Percentiles rank a stretch among this genome's conserved stretches.
phyloP scores from a whole-genome alignment of 2,888 invertebrate genomes.

The Ernsta delagoae region DNA sequence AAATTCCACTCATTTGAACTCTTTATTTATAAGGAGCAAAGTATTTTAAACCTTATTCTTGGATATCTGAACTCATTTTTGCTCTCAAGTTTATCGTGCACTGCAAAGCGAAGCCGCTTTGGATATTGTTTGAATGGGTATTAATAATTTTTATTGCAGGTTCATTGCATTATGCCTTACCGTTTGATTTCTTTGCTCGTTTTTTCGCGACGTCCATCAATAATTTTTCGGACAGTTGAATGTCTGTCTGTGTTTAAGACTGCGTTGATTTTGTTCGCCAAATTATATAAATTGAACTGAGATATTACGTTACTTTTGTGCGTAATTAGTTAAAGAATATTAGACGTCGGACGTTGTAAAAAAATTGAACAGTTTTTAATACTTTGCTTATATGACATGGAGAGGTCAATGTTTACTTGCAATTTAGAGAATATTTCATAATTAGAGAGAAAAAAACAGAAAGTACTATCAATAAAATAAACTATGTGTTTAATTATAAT shows the following conservation, averaged over 20 bases:
- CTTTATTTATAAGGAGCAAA: conserved; percentile 69
- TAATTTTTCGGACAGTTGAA: conserved; percentile 77
- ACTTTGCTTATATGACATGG: too few species aligned
- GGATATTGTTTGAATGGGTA: conserved; percentile 70
- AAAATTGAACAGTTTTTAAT: conserved; percentile 29
- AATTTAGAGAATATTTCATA: conserved; percentile 5
- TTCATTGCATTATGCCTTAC: conserved; percentile 73
- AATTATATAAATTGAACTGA: conserved; percentile 67
- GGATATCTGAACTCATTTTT: conserved; percentile 62
- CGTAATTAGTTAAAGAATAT: too few species aligned
- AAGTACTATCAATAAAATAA: too few species aligned
- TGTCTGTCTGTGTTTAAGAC: conserved; percentile 69
- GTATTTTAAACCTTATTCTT: conserved; percentile 72
- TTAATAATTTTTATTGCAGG: conserved; percentile 82
- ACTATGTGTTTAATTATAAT: too few species aligned
- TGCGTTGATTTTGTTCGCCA: conserved; percentile 66
- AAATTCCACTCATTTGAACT: conserved; percentile 78
- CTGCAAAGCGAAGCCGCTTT: conserved; percentile 46
- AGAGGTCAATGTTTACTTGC: background rate
- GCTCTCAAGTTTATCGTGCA: conserved; percentile 40
- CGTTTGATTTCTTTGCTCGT: conserved; percentile 60
- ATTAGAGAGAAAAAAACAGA: too few species aligned
- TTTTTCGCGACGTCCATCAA: conserved; percentile 77
- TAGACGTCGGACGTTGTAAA: too few species aligned
- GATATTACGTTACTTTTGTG: conserved; percentile 55